Evolutionary conservation across 2,113 vertebrate genomes (phyloP).

Genomic region (Ellobius talpinus): DNA sequence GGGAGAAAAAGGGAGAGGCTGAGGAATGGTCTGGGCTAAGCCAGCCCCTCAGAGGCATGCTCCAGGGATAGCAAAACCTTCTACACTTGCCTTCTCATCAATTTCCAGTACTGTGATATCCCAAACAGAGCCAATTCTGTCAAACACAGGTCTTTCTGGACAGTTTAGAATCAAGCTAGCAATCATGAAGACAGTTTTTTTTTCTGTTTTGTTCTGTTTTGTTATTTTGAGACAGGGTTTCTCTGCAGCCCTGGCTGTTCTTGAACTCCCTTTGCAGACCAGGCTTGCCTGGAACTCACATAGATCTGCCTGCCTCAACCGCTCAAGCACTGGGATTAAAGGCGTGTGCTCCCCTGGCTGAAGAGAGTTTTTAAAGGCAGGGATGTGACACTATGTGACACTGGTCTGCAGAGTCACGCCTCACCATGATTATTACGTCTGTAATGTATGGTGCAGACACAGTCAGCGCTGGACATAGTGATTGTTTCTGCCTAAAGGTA

Average conservation of each 20-base stretch:
- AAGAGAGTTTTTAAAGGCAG: not conserved
- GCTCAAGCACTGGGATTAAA: no score
- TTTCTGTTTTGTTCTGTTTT: no score
- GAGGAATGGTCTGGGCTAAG: not conserved
- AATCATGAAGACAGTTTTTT: not conserved
- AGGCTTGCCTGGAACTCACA: no score
- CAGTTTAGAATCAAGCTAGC: not conserved
- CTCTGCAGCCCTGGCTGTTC: no score
- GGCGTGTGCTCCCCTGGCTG: no score
- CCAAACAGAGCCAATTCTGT: not conserved
- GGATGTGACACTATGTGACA: not conserved
- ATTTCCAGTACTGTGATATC: not conserved
- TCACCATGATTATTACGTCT: not conserved
- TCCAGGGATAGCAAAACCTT: not conserved
- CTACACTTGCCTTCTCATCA: not conserved
- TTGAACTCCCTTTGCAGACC: no score
- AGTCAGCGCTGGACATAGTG: not conserved
- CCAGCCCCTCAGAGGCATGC: not conserved
- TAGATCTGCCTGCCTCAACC: no score
- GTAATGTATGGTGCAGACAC: not conserved
- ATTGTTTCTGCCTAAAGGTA: conserved; percentile 42
- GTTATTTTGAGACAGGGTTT: no score
- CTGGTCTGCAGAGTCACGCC: not conserved
- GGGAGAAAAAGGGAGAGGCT: not conserved
- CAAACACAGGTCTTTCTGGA: not conserved